Evolutionary conservation across 1,140 invertebrate species (phyloP).

Genomic region (Halictus rubicundus): DNA sequence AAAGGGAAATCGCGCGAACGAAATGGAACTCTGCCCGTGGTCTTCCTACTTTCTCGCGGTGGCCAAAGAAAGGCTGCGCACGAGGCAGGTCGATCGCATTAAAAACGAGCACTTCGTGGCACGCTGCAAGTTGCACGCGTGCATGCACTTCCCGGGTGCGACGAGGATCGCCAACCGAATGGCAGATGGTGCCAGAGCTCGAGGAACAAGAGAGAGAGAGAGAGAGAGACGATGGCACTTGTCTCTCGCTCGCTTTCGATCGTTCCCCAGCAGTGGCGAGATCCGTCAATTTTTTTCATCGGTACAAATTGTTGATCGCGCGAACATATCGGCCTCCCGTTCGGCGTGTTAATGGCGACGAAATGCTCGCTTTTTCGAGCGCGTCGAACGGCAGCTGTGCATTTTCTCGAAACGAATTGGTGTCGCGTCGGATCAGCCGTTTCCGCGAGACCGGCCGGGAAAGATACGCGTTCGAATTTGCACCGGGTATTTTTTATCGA

Average conservation of each 20-base stretch:
- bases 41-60: constrained; percentile 47
- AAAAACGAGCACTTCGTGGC: constrained; percentile 42
- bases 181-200: constrained; percentile 48
- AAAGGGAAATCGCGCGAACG: constrained; percentile 4
- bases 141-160: constrained; percentile 37
- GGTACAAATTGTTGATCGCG: too few relatives aligned
- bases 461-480: too few relatives aligned
- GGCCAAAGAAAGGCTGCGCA: constrained; percentile 26
- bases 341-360: too few relatives aligned
- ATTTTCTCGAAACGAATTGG: too few relatives aligned
- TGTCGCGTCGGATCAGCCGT: too few relatives aligned
- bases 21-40: constrained; percentile 13
- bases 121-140: constrained; percentile 24
- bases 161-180: constrained; percentile 20
- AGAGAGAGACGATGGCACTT: constrained; percentile 57
- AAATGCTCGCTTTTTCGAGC: too few relatives aligned
- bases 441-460: too few relatives aligned
- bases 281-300: neutral
- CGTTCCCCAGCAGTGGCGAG: constrained; percentile 29
- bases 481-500: too few relatives aligned
- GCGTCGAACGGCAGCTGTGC: too few relatives aligned
- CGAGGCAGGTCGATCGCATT: constrained; percentile 50
- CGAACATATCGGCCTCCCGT: too few relatives aligned
- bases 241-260: constrained; percentile 50
- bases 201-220: neutral